phyloP scores from a whole-genome alignment of 1,140 invertebrate genomes.

The Cryptotermes secundus region DNA sequence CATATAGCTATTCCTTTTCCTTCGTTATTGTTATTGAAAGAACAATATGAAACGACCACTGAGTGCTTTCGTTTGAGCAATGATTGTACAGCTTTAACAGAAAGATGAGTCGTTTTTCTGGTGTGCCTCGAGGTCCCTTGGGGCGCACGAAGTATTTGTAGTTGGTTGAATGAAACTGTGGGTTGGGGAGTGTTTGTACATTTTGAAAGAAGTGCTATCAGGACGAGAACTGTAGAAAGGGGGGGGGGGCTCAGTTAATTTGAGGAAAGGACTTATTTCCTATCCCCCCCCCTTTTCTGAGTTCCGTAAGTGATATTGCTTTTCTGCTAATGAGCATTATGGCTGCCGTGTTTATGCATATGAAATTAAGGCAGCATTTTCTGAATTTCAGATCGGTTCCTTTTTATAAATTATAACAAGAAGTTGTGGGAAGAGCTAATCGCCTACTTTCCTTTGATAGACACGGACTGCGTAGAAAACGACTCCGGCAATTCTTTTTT shows the following conservation, averaged over 20 bases:
- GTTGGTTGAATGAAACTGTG: neutral
- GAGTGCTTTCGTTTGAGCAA: slow-evolving; percentile 8
- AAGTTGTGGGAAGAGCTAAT: no score
- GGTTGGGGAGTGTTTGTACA: slow-evolving; percentile 2
- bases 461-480: no score
- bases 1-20: neutral
- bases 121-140: neutral
- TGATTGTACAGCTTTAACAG: slow-evolving; percentile 15
- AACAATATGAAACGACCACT: neutral
- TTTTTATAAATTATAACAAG: no score
- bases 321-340: neutral
- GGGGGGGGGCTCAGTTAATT: slow-evolving; percentile 6
- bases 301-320: slow-evolving; percentile 2
- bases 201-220: slow-evolving; percentile 8
- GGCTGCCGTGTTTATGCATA: neutral
- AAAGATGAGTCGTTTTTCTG: neutral
- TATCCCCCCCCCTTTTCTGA: neutral
- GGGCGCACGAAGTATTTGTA: neutral
- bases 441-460: no score
- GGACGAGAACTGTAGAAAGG: neutral
- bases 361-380: neutral
- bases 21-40: neutral
- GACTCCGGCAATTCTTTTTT: no score
- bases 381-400: no score
- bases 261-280: neutral